Base-by-base conservation (phyloP, 2,797 vertebrate genomes). In the Sarcophilus harrisii region DNA sequence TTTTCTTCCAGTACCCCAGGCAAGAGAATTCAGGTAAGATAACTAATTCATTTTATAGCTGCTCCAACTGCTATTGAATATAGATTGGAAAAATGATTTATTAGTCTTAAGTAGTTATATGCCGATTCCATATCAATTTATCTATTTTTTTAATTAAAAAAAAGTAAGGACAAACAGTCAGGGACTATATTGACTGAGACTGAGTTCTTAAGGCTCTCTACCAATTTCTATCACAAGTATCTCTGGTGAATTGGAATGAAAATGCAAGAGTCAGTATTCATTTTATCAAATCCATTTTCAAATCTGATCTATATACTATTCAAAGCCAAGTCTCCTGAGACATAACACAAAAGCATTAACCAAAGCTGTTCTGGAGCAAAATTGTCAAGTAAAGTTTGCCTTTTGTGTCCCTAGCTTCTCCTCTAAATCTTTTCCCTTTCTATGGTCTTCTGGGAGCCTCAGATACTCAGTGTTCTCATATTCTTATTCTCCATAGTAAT, bases 71-170 rank as follows among this genome's bases (percentile, higher is more conserved):
- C 97, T 97, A 90, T 96, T 96, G 97, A 97, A 98, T 98, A 96
- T 93, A 98, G 98, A 98, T 96, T 96, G 96, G 98, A 98, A 98
- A 98, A 98, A 97, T 96, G 96, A 95, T 97, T 97, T 97, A 96
- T 97, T 97, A 95, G 97, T 98, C 97, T 97, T 96, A 98, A 98
- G 97, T 97, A 94, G 95, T 95, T 94, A 97, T 98, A 96, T 96
- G 97, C 96, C 97, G 98, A 97, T 49, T 49, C 49, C 49, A 49
- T 49, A 49, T 49, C 49, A 49, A 49, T 49, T 49, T 49, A 49
- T 49, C 49, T 49, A 49, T 49, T 49, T 49, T 49, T 49, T 49
- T 1, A 49, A 49, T 49, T 49, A 49, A 49, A 49, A 49, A 49
- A 49, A 49, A 49, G 4, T 49, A 49, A 49, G 49, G 49, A 49